Evolutionary conservation across 2,113 vertebrate species (phyloP), one percentile per base, ranked within the genome.

Genomic region (Struthio camelus): DNA sequence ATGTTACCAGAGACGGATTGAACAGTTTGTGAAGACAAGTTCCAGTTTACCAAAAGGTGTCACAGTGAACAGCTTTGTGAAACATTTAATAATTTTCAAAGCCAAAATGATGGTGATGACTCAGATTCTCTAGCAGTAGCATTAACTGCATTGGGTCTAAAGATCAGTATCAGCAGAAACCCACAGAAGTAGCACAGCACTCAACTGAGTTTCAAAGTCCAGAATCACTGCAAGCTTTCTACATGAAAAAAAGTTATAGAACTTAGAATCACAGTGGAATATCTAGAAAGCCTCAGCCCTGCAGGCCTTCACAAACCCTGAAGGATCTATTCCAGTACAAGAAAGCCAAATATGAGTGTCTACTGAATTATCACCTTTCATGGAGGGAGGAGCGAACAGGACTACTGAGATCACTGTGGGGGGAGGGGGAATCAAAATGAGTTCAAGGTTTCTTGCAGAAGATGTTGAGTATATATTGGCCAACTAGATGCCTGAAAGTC

Each of bases 391-490:
- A 5, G 30, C 30, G 30, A 56, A 17, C 13, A 73, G 50, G 40
- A 56, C 53, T 46, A 38, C 38, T 2, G 14, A 76, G 11, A 56
- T 8, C 28, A 78, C n/a, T 10, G 12, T 19, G 11, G 32, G 10
- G 44, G 62, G 81, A 27, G 11, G 32, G 10, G 44, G 62, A 84
- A 27, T 10, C 28, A 50, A 80, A 42, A 32, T 1, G 6, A 67
- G 28, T 48, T 48, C 48, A n/a, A 64, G 16, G 67, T 46, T 91
- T 94, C 53, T 28, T 3, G 0, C 20, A 23, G 4, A 10, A 46
- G 12, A 32, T 38, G 14, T 5, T 59, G n/a, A 87, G 9, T 16
- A 24, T 2, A 0, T 3, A 1, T 0, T 2, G 17, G 50, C 44
- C 71, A 77, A 30, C 17, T 6, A 85, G 67, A 64, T 30, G 69